Evolutionary conservation across 1,140 invertebrate genomes (phyloP).

Genomic region (Cyphomyrmex costatus): DNA sequence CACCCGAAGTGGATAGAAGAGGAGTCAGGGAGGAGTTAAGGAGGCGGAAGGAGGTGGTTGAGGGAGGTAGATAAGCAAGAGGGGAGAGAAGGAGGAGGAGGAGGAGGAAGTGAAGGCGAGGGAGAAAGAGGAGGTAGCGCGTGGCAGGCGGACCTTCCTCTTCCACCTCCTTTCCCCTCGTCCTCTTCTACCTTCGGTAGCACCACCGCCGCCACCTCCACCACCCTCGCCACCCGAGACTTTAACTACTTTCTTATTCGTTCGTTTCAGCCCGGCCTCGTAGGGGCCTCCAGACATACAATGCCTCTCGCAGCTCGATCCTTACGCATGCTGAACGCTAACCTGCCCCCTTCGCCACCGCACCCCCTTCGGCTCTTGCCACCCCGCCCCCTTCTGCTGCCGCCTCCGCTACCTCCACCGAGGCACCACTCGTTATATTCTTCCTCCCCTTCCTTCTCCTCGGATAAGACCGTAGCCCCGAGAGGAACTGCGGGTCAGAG

Average conservation of each 20-base stretch:
- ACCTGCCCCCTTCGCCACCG: conserved; percentile 44
- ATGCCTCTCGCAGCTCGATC: conserved; percentile 78
- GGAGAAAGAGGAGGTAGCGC: conserved; percentile 78
- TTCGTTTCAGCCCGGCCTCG: conserved; percentile 72
- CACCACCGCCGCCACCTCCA: conserved; percentile 64
- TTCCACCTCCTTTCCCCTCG: conserved; percentile 48
- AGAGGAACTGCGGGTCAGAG: conserved; percentile 86
- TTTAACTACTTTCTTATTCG: conserved; percentile 81
- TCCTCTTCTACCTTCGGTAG: conserved; percentile 59
- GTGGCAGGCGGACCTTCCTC: conserved; percentile 78
- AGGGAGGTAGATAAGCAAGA: not conserved
- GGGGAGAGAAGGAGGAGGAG: not conserved
- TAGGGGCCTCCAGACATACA: conserved; percentile 61
- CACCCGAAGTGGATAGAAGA: conserved; percentile 57
- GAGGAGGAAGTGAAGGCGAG: conserved; percentile 48
- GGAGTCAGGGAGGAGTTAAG: conserved; percentile 25
- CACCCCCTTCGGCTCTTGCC: conserved; percentile 19
- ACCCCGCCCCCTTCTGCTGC: conserved; percentile 43
- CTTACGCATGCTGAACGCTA: conserved; percentile 83
- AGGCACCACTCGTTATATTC: conserved; percentile 41
- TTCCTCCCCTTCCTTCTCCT: conserved; percentile 66
- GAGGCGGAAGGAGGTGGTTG: not conserved
- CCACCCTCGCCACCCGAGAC: conserved; percentile 66
- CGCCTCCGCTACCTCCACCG: conserved; percentile 23
- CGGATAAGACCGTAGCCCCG: conserved; percentile 78